Base-by-base conservation (phyloP, 2,113 vertebrate genomes). In the Salvelinus sp. region DNA sequence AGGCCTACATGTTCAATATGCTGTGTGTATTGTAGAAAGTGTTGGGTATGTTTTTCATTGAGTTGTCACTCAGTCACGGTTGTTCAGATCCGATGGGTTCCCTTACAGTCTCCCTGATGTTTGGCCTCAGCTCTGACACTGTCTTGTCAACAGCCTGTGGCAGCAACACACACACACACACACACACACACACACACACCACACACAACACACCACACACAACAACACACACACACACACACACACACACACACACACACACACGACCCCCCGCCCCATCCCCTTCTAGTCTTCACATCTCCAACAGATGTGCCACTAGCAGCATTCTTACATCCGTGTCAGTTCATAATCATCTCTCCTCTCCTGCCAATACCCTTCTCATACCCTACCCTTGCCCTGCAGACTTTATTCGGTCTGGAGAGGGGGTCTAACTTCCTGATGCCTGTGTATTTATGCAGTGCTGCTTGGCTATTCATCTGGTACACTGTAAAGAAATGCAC, bases 291-390 rank as follows among this genome's bases (percentile, higher is more conserved):
- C 18, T 72, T 54, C 30, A 18, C 23, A 74, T 82, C 83, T 82
- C 74, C 79, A 84, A 79, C 85, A 88, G 82, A 87, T 86, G 86
- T 84, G 84, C 87, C 70, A 76, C 73, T 76, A 85, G 76, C 87
- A 86, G 80, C 83, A 86, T 9, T 87, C 82, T 83, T 87, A 79
- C 81, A 25, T 76, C 44, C 66, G 48, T 76, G 27, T 67, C 68
- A 18, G 47, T 79, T 58, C 20, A 27, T 23, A 54, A 44, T 54
- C 27, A 3, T 18, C 14, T 54, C 14, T 5, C 50, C 16, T 54
- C 50, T 18, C 16, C 50, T 54, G 4, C 50, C 1, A 1, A 1
- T 18, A 0, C 50, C 50, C 13, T 13, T 20, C 38, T 38, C 33
- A 0, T 33, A 33, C 33, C 6, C 30, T 33, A 6, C 30, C 30